Base-by-base conservation (phyloP, 2,888 invertebrate species). In the Aporophyla nigra region DNA sequence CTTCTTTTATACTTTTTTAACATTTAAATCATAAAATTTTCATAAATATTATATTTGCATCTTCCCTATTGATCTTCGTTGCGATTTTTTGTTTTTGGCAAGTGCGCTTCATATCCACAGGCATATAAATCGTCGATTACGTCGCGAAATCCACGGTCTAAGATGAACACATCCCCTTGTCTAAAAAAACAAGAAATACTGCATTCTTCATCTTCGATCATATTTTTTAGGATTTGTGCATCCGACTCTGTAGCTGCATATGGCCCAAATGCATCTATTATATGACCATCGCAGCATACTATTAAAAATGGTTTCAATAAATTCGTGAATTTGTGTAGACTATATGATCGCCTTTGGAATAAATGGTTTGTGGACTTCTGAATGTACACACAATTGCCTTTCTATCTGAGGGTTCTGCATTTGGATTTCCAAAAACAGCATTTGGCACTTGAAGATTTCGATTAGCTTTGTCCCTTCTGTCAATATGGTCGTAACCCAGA, bases 301-400 rank as follows among this genome's bases (percentile, higher is more conserved):
- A 59, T 59, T 33, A 73, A 27, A 76, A 74, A 74, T 27, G 61
- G 40, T 40, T 61, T 61, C 40, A 61, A 61, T 61, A 61, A 61
- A 61, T 46, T 43, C 65, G 16, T 24, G 40, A 71, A 62, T 40
- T 53, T 68, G 56, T 56, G 68, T 68, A 68, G 40, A 68, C 65
- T 49, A 16, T 65, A 65, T 65, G 46, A 65, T 46, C 46, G 40
- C 65, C 65, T 65, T 46, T 65, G 65, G 46, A 65, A 65, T 40
- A 46, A 65, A 65, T 46, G 46, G 46, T 65, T 65, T 40, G 24
- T 65, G 46, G 43, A 46, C 46, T 65, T 65, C 49, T 65, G 65
- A 40, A 40, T 46, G 46, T 49, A 65, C 5, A 65, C 33, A 62
- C 43, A 40, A 62, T 62, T 33, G 62, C 46, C 62, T 62, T 62